Percentiles rank a stretch among this genome's conserved stretches.
Evolutionary conservation across 2,888 invertebrate genomes (phyloP).

Genomic region (Epirrhoe tristata): DNA sequence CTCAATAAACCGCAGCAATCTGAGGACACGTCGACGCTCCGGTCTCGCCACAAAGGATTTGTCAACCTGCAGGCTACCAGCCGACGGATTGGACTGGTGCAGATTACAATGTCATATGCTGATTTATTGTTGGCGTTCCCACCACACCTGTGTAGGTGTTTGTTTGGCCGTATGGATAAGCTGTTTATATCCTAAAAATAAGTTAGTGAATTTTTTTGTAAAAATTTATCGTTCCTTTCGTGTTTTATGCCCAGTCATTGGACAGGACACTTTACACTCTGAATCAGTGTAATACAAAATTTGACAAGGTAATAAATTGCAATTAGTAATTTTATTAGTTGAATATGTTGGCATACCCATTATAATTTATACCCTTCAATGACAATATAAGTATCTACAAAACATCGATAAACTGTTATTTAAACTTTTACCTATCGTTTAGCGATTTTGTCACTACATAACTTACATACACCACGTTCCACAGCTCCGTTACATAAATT

Average conservation of each 20-base stretch:
- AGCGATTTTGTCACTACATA: background rate
- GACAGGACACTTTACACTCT: no score
- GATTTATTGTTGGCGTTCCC: conserved; percentile 24
- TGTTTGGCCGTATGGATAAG: background rate
- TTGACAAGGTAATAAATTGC: no score
- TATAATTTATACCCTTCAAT: no score
- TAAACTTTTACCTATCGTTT: background rate
- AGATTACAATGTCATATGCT: conserved; percentile 30
- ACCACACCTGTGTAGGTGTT: conserved; percentile 1
- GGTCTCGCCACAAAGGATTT: conserved; percentile 56
- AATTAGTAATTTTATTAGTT: no score
- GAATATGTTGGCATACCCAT: no score
- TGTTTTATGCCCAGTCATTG: no score
- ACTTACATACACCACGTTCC: background rate
- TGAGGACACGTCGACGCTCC: conserved; percentile 48
- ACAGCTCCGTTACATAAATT: background rate
- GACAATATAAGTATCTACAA: no score
- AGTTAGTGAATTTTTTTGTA: background rate
- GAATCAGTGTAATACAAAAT: no score
- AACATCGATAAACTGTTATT: no score
- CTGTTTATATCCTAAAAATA: background rate
- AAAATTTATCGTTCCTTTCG: no score
- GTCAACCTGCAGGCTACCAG: conserved; percentile 45
- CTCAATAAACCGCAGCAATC: conserved; percentile 51
- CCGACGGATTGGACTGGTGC: conserved; percentile 27